Evolutionary conservation across 2,797 vertebrate species (phyloP).

Genomic region (Macropodus opercularis): DNA sequence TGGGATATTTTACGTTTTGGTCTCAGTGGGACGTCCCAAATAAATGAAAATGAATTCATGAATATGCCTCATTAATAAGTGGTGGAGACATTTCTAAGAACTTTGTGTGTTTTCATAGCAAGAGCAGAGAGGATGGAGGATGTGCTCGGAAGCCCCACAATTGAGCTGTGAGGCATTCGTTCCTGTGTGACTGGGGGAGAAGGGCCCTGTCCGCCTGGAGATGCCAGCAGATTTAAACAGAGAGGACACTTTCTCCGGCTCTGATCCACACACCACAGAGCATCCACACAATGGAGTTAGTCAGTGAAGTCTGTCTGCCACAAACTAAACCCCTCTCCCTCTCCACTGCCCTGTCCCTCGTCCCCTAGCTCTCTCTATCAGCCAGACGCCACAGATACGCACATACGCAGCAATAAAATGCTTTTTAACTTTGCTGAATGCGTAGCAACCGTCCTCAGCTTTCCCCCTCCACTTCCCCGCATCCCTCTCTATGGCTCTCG

Average conservation of each 20-base stretch:
- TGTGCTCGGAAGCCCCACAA: no score
- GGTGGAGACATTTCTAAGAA: not conserved
- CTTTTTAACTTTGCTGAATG: slow-evolving; percentile 71
- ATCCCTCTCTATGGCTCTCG: slow-evolving; percentile 48
- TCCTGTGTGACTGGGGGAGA: no score
- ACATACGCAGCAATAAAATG: slow-evolving; percentile 51
- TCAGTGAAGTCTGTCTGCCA: slow-evolving; percentile 71
- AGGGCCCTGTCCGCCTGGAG: slow-evolving; percentile 41
- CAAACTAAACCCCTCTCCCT: slow-evolving; percentile 71
- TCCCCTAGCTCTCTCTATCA: slow-evolving; percentile 6
- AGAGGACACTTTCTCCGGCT: slow-evolving; percentile 55
- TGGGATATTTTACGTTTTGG: not conserved
- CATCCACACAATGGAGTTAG: slow-evolving; percentile 70
- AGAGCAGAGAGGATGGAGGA: not conserved
- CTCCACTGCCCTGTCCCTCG: slow-evolving; percentile 44
- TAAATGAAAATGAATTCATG: not conserved
- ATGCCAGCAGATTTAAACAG: slow-evolving; percentile 61
- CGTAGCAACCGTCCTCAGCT: slow-evolving; percentile 30
- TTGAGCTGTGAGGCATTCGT: no score
- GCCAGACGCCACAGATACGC: slow-evolving; percentile 22
- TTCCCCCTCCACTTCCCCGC: slow-evolving; percentile 6
- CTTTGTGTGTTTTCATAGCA: not conserved
- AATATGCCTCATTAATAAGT: not conserved
- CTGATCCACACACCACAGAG: slow-evolving; percentile 64
- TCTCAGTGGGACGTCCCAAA: not conserved